Conservation (phyloP, 2,888 invertebrate species). For the Elaeidobius kamerunicus region DNA sequence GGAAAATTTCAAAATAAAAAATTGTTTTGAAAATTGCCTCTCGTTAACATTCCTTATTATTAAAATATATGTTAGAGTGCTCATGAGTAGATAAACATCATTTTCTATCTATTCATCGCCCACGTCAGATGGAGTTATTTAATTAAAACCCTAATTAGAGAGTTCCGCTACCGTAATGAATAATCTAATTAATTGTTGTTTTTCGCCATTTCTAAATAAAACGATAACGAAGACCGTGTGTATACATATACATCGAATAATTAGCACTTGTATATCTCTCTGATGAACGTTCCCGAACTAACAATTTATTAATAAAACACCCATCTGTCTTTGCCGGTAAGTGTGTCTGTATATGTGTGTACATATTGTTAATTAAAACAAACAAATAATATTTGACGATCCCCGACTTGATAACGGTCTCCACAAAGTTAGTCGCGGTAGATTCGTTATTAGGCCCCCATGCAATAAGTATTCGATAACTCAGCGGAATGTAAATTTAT, state of each 20-base stretch:
- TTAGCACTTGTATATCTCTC: conserved; percentile 23
- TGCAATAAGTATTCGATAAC: conserved; percentile 46
- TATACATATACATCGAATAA: conserved; percentile 17
- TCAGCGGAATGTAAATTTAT: conserved; percentile 48
- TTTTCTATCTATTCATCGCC: too few relatives aligned
- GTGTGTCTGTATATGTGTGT: conserved; percentile 20
- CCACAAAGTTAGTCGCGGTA: conserved; percentile 35
- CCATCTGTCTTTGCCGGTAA: conserved; percentile 26
- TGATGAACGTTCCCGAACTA: conserved; percentile 19
- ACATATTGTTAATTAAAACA: conserved; percentile 39
- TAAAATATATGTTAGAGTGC: too few relatives aligned
- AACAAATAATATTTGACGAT: conserved; percentile 42
- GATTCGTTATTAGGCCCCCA: conserved; percentile 38
- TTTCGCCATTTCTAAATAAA: conserved; percentile 13
- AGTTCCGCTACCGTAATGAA: conserved; percentile 15
- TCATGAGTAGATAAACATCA: too few relatives aligned
- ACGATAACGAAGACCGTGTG: conserved; percentile 23
- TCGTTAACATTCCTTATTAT: too few relatives aligned
- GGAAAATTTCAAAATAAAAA: too few relatives aligned
- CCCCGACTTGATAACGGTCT: conserved; percentile 40
- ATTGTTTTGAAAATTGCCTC: too few relatives aligned
- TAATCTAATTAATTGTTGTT: conserved; percentile 20
- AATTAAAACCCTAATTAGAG: conserved; percentile 17
- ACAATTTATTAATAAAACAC: conserved; percentile 24
- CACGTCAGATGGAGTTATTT: conserved; percentile 9